Conservation (phyloP, 2,888 invertebrate genomes). For the Noctua janthe region DNA sequence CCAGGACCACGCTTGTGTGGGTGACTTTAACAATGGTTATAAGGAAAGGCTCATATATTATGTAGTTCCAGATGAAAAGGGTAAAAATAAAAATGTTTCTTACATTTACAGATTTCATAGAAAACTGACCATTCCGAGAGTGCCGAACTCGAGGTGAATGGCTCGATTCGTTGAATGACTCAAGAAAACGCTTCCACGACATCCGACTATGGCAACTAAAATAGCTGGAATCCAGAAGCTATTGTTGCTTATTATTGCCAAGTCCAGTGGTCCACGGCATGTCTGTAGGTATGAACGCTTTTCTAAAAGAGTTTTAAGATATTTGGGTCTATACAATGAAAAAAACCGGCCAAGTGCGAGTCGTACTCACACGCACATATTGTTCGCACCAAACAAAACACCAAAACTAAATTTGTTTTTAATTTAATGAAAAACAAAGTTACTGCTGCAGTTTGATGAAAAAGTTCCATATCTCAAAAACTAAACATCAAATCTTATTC, state of each 20-base stretch:
- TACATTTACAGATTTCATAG: background rate
- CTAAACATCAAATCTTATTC: too few species aligned
- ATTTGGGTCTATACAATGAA: background rate
- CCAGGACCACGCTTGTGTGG: background rate
- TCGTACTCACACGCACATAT: too few species aligned
- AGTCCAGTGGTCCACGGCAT: background rate
- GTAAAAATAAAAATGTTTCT: background rate
- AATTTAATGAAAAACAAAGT: too few species aligned
- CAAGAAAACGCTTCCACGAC: background rate
- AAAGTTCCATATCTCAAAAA: too few species aligned
- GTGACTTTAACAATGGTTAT: background rate
- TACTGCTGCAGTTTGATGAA: too few species aligned
- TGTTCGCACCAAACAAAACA: too few species aligned
- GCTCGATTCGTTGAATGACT: background rate
- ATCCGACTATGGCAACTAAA: background rate
- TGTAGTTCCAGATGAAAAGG: background rate
- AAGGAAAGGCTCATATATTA: background rate
- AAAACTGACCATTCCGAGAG: background rate
- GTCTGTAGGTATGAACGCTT: background rate
- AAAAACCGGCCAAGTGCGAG: background rate
- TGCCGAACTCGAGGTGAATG: background rate
- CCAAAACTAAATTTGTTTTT: too few species aligned
- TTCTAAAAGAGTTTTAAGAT: background rate
- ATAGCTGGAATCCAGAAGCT: background rate
- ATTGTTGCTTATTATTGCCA: background rate